Base-by-base conservation (phyloP, 2,113 vertebrate genomes). In the Narcine bancroftii region DNA sequence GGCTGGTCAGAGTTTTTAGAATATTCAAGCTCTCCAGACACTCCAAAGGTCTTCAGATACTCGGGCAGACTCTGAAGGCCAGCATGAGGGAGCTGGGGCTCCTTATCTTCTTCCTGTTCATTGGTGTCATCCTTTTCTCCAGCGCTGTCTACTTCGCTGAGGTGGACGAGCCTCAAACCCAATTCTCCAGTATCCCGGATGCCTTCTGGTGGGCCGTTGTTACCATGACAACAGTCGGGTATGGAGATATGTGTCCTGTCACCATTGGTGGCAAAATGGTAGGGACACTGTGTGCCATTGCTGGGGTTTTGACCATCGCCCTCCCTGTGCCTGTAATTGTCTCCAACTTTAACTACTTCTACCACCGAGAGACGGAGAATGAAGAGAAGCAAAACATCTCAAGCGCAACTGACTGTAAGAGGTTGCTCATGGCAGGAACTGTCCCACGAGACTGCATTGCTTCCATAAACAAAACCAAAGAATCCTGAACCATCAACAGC, bases 151-250 rank as follows among this genome's bases (percentile, higher is more conserved):
- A 98, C 95, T 99, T 99, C 0, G 98, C 98, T 0, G 98, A 99
- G 76, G 99, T 98, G 24, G 99, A 99, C 0, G 98, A 99, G 71
- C 98, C 98, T 0, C 96, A 97, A 92, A 99, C 98, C 2, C 98
- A 99, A 73, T 99, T 99, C 94, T 96, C 97, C 63, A 99, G 99
- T 95, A 99, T 99, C 92, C 99, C 98, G 0, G 98, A 99, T 0
- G 98, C 98, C 39, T 99, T 99, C 96, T 99, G 99, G 99, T 99
- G 99, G 99, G 98, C 99, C 0, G 98, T 99, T 93, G 98, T 99
- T 5, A 99, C 98, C 29, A 99, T 99, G 98, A 99, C 99, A 0
- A 99, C 99, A 0, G 99, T 99, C 73, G 99, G 99, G 92, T 99
- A 99, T 0, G 99, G 99, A 0, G 99, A 99, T 94, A 99, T 99